Conservation (phyloP, 2,888 invertebrate genomes). For the Notodonta dromedarius region DNA sequence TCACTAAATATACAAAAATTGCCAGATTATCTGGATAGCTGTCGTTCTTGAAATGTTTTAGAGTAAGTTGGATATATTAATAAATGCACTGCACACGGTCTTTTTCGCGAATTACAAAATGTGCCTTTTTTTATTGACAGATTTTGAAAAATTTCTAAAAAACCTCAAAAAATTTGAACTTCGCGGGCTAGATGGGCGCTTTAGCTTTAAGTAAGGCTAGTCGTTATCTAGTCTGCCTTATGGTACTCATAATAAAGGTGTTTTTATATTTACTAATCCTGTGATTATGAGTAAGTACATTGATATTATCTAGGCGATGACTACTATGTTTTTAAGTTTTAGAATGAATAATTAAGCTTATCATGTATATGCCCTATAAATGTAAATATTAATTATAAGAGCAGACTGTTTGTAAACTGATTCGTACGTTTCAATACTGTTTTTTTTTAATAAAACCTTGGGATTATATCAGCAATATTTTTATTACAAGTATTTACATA, state of each 20-base stretch:
- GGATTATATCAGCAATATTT: constrained; percentile 22
- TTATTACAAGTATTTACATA: constrained; percentile 32
- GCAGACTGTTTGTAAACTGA: constrained; percentile 38
- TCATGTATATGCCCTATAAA: not conserved
- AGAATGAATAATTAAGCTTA: not conserved
- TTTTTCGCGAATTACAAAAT: too few species aligned
- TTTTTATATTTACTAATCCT: constrained; percentile 2
- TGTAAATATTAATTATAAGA: constrained; percentile 28
- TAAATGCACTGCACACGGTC: too few species aligned
- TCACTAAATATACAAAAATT: too few species aligned
- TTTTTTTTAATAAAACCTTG: constrained; percentile 34
- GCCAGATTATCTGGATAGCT: too few species aligned
- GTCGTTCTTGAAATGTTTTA: too few species aligned
- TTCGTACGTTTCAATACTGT: constrained; percentile 32
- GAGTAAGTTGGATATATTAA: too few species aligned
- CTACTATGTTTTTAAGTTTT: not conserved
- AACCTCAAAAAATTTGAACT: too few species aligned
- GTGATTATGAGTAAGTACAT: constrained; percentile 1
- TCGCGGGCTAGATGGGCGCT: too few species aligned
- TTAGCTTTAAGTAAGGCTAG: constrained; percentile 17
- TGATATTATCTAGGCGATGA: not conserved
- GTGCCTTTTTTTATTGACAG: too few species aligned
- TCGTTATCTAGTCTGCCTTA: constrained; percentile 25
- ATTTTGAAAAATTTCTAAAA: too few species aligned
- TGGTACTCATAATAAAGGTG: not conserved